Base-by-base conservation (phyloP, 2,113 vertebrate genomes). In the Ahaetulla prasina region DNA sequence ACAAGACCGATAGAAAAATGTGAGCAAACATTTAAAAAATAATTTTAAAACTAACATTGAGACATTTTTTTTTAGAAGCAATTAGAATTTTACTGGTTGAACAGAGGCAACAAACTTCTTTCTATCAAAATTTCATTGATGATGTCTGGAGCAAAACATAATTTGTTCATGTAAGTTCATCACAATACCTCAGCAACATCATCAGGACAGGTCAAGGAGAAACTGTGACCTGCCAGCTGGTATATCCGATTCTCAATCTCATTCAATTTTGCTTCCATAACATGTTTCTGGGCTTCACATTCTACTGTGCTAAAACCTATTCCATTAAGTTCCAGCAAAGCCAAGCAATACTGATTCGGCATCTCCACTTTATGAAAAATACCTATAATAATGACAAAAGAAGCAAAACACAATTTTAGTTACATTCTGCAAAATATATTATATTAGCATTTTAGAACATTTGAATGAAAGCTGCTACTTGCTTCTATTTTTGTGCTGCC, bases 251-350 rank as follows among this genome's bases (percentile, higher is more conserved):
- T 96, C 96, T 99, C 99, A 84, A 99, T 97, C 85, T 97, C 97
- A 1, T 96, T 96, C 85, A 99, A 97, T 93, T 99, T 99, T 93
- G 99, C 98, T 94, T 99, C 98, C 99, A 99, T 98, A 88, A 99
- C 96, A 4, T 98, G 98, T 87, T 99, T 99, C 96, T 99, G 99
- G 16, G 97, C 97, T 95, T 99, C 99, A 3, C 98, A 99, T 27
- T 98, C 99, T 11, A 96, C 89, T 0, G 97, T 96, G 87, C 99
- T 99, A 97, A 99, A 99, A 49, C 99, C 99, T 1, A 99, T 96
- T 74, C 99, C 99, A 50, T 99, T 99, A 93, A 99, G 95, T 96
- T 99, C 99, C 95, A 99, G 94, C 95, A 99, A 97, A 43, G 98
- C 98, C 97, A 99, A 95, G 95, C 98, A 99, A 89, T 99, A 98